A percentile compares a stretch with the other conserved stretches of the same genome.
Evolutionary conservation across 2,797 vertebrate species (phyloP).

Genomic region (Clarias platycephalus): DNA sequence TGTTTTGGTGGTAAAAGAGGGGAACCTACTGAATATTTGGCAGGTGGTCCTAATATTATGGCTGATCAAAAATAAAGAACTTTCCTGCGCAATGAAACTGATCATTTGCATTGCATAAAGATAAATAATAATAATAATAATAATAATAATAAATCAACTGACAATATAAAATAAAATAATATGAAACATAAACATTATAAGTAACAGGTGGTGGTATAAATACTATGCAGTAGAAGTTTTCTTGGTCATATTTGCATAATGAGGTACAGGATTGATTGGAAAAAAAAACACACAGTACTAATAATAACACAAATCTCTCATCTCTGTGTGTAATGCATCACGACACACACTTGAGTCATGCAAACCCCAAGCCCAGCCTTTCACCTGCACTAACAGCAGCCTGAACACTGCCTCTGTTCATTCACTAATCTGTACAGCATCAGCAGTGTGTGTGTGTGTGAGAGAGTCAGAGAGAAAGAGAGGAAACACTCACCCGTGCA

Average conservation of each 20-base stretch:
- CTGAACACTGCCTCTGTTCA: background rate
- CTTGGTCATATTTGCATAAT: background rate
- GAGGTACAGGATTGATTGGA: background rate
- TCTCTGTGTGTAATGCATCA: background rate
- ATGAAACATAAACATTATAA: background rate
- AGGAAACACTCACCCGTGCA: constrained; percentile 17
- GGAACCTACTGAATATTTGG: background rate
- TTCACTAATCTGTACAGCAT: background rate
- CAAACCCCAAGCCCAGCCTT: background rate
- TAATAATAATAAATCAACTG: background rate
- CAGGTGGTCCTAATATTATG: background rate
- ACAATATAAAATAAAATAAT: background rate
- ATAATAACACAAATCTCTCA: background rate
- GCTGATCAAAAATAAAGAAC: background rate
- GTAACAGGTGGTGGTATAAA: background rate
- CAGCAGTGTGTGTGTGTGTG: background rate
- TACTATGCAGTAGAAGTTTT: background rate
- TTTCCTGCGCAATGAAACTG: background rate
- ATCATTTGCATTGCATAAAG: background rate
- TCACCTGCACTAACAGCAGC: background rate
- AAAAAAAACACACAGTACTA: background rate
- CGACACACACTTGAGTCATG: background rate
- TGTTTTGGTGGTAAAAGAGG: background rate
- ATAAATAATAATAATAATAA: background rate
- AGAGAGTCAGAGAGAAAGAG: background rate